A percentile compares a stretch with the other conserved stretches of the same genome.
These are phyloP conservation scores for Brachyistius frenatus DNA, from an alignment of 2,113 vertebrate species.

Conservation along the genomic window DNA sequence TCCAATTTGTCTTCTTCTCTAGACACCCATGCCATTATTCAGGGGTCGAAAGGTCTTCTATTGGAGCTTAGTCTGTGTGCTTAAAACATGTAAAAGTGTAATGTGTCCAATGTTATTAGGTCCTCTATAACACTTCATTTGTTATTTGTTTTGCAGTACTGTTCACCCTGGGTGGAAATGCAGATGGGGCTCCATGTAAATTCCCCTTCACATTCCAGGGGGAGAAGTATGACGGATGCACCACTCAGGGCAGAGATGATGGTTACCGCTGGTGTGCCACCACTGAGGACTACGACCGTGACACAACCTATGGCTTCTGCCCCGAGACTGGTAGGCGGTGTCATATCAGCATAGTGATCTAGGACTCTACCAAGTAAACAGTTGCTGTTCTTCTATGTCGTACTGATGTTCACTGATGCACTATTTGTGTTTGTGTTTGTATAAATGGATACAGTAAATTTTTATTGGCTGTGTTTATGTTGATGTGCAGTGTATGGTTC, in stretches of 20 bases:
- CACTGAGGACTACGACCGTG: slow-evolving; percentile 94
- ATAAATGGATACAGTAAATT: background rate
- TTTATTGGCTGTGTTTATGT: slow-evolving; percentile 22
- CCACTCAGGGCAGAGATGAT: slow-evolving; percentile 92
- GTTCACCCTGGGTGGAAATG: slow-evolving; percentile 95
- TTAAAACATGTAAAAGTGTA: background rate
- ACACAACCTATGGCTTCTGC: slow-evolving; percentile 95
- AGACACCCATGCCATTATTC: no score
- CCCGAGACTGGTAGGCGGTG: slow-evolving; percentile 90
- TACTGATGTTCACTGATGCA: background rate
- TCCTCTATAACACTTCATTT: background rate
- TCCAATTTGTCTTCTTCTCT: no score
- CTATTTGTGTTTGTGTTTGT: background rate
- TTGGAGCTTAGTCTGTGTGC: no score
- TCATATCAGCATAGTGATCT: background rate
- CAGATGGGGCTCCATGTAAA: slow-evolving; percentile 92
- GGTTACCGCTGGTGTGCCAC: slow-evolving; percentile 98
- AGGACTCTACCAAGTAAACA: background rate
- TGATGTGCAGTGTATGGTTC: slow-evolving; percentile 23
- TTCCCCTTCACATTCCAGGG: slow-evolving; percentile 96
- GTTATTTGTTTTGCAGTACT: slow-evolving; percentile 83
- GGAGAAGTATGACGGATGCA: slow-evolving; percentile 90
- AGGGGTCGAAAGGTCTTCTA: no score
- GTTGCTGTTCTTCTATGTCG: background rate
- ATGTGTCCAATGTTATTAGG: background rate